Percentiles rank a stretch among this genome's conserved stretches.
phyloP scores from a whole-genome alignment of 2,888 invertebrate genomes.

The Lepas anatifera region DNA sequence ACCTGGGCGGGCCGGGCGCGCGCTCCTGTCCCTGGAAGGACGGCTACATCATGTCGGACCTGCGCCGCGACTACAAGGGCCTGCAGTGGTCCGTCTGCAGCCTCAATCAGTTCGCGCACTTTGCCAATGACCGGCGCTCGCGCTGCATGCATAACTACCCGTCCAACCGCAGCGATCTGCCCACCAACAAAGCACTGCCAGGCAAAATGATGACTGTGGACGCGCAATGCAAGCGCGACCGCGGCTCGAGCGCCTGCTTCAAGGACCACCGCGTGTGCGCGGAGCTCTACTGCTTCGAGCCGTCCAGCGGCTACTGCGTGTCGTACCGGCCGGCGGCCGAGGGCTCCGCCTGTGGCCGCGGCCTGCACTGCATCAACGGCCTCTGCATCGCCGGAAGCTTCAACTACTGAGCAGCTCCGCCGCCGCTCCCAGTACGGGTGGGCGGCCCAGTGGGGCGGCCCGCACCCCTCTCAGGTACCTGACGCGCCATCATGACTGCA shows the following conservation, averaged over 20 bases:
- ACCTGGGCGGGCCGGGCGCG: conserved; percentile 85
- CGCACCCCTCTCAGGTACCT: background rate
- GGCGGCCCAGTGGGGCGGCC: background rate
- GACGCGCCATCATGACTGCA: no score
- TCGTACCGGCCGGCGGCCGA: conserved; percentile 90
- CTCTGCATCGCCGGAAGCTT: conserved; percentile 16
- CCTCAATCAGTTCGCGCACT: conserved; percentile 86
- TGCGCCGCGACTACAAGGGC: conserved; percentile 84
- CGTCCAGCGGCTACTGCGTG: conserved; percentile 87
- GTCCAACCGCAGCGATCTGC: conserved; percentile 80
- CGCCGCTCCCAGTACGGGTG: background rate
- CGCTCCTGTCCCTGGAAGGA: conserved; percentile 93
- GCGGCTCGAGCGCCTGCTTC: conserved; percentile 74
- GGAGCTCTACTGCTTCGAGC: conserved; percentile 88
- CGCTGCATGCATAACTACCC: conserved; percentile 87
- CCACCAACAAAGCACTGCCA: conserved; percentile 73
- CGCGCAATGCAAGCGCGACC: conserved; percentile 82
- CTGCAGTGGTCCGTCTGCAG: conserved; percentile 91
- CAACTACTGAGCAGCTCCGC: conserved; percentile 5
- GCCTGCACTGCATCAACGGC: conserved; percentile 44
- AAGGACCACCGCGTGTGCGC: conserved; percentile 92
- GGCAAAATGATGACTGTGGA: conserved; percentile 78
- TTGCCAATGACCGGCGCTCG: conserved; percentile 79
- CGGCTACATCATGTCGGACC: conserved; percentile 90
- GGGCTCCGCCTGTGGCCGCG: conserved; percentile 84